Conservation (phyloP, 2,797 vertebrate species). For the Tragelaphus eurycerus region DNA sequence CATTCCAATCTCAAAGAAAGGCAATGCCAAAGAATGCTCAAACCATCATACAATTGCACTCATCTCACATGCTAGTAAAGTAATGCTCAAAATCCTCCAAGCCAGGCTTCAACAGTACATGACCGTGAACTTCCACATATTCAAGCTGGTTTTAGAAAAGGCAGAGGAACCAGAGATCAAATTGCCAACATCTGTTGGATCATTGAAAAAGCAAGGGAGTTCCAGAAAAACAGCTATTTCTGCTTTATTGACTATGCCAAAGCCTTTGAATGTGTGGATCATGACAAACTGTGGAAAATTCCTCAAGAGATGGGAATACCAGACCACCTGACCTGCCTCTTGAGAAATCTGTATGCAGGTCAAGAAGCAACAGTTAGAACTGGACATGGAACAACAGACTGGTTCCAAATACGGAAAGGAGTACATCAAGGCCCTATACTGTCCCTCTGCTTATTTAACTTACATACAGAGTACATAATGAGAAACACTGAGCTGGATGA, state of each 20-base stretch:
- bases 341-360: not conserved
- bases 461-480: not conserved
- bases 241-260: not conserved
- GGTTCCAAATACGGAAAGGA: not conserved
- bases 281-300: not conserved
- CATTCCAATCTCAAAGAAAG: not conserved
- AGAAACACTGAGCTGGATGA: not conserved
- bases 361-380: not conserved
- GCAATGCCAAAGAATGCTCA: not conserved
- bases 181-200: not conserved
- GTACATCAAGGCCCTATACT: not conserved
- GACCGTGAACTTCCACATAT: not conserved
- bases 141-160: not conserved
- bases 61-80: not conserved
- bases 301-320: not conserved
- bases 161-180: not conserved
- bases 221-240: not conserved
- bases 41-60: too few species aligned
- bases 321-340: not conserved
- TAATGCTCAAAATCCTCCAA: not conserved
- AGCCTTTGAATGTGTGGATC: not conserved
- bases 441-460: not conserved
- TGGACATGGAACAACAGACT: not conserved
- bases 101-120: not conserved
- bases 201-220: not conserved